Evolutionary conservation across 1,140 invertebrate species (phyloP), one percentile per base, ranked within the genome.

Genomic region (Cepaea nemoralis): DNA sequence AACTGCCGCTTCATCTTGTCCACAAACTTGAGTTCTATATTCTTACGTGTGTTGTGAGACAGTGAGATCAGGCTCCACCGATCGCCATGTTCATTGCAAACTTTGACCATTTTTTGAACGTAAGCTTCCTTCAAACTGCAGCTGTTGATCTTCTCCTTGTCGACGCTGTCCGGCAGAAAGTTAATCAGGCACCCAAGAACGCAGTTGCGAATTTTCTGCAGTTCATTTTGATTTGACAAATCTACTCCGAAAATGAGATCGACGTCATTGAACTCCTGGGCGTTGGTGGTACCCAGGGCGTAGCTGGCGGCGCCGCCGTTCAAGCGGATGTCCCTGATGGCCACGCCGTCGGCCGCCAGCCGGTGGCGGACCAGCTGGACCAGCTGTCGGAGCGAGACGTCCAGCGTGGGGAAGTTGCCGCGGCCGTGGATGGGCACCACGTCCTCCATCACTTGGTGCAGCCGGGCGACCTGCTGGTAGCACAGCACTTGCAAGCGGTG

Each of bases 91-190:
- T 89, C 88, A 83, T 88, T 91, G 80, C 88, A 91, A 63, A 99
- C 98, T 93, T 99, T 99, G n/a, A 99, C 97, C 98, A 99, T 99
- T 92, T 99, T 99, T 90, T 97, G 96, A 19, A 99, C 98, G 93
- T 99, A 99, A n/a, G 98, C 97, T 92, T 99, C 98, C 89, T 99
- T 99, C 77, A 99, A 93, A 86, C 95, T 96, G 91, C 97, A 98
- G n/a, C 96, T 95, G 73, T 95, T 95, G 88, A 99, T 98, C 85
- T 97, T 95, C 82, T 97, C 96, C 83, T 96, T 95, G 85, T 95
- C 97, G 5, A 93, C 96, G 40, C 96, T 96, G 86, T 97, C 95
- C 14, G 97, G 98, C 87, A 99, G 93, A 86, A 99, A 94, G 87
- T 99, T 97, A 86, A 98, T 94, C 77, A 99, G 93, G 55, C 97